A percentile compares a stretch with the other conserved stretches of the same genome.
phyloP scores from a whole-genome alignment of 2,888 invertebrate genomes.

The Sinopyrophorus schimmeli region DNA sequence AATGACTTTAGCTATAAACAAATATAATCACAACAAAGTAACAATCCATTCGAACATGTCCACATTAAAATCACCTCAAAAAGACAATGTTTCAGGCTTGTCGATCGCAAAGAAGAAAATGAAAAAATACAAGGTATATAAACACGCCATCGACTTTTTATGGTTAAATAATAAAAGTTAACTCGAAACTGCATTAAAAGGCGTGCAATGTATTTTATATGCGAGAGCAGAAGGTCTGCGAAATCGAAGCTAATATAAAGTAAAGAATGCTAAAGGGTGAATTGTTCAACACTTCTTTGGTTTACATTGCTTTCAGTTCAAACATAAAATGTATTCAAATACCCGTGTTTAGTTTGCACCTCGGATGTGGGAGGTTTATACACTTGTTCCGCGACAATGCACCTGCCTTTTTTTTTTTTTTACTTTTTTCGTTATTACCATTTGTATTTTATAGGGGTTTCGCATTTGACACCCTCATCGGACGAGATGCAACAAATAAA shows the following conservation, averaged over 20 bases:
- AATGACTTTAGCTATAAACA: no score
- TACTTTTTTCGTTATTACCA: no score
- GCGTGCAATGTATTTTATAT: slow-evolving; percentile 41
- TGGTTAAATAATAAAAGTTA: slow-evolving; percentile 43
- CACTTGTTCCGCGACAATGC: slow-evolving; percentile 39
- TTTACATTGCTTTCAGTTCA: slow-evolving; percentile 11
- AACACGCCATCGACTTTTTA: slow-evolving; percentile 40
- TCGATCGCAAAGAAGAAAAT: no score
- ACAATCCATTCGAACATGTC: no score
- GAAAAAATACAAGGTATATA: slow-evolving; percentile 34
- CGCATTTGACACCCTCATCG: no score
- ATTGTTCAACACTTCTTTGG: slow-evolving; percentile 10
- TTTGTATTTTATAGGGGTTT: no score
- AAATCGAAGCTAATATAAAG: neutral
- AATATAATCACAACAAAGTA: no score
- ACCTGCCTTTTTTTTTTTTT: no score
- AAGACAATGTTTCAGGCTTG: neutral
- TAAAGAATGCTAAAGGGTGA: neutral
- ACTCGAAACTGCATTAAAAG: slow-evolving; percentile 45
- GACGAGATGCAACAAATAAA: no score
- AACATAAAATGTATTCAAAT: slow-evolving; percentile 42
- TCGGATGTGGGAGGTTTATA: slow-evolving; percentile 43
- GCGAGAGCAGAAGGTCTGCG: slow-evolving; percentile 33
- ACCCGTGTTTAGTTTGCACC: slow-evolving; percentile 40
- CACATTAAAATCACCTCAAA: no score